Conservation (phyloP, 1,140 invertebrate genomes). For the Hirudo medicinalis region DNA sequence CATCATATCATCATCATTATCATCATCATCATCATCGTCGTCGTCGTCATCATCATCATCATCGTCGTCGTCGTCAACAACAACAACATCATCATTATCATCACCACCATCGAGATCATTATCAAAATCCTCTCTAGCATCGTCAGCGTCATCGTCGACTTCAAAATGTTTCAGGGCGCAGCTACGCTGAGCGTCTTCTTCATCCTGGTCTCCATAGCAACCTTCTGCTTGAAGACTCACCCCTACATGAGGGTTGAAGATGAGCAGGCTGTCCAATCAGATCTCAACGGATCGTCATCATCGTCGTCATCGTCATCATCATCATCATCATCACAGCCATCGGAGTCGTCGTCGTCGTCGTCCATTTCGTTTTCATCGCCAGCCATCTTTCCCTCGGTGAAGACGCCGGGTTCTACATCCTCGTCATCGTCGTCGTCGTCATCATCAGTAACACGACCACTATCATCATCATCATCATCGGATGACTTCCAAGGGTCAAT, state of each 20-base stretch:
- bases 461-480: neutral
- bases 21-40: conserved; percentile 10
- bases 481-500: too few species aligned
- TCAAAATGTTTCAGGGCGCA: neutral
- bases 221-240: conserved; percentile 10
- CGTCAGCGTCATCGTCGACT: neutral
- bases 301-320: neutral
- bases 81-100: conserved; percentile 10
- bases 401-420: neutral
- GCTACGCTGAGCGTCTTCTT: neutral
- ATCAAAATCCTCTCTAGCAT: neutral
- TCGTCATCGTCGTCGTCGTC: neutral
- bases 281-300: neutral
- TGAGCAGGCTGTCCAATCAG: neutral
- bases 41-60: conserved; percentile 9
- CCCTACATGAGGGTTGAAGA: conserved; percentile 10
- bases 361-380: neutral
- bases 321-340: neutral
- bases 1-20: conserved; percentile 7
- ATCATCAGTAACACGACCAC: neutral
- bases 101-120: neutral
- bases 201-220: conserved; percentile 5
- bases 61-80: neutral
- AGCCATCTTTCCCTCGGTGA: neutral
- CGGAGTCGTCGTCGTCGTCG: neutral